phyloP scores from a whole-genome alignment of 2,113 vertebrate genomes.

The Ranitomeya variabilis region DNA sequence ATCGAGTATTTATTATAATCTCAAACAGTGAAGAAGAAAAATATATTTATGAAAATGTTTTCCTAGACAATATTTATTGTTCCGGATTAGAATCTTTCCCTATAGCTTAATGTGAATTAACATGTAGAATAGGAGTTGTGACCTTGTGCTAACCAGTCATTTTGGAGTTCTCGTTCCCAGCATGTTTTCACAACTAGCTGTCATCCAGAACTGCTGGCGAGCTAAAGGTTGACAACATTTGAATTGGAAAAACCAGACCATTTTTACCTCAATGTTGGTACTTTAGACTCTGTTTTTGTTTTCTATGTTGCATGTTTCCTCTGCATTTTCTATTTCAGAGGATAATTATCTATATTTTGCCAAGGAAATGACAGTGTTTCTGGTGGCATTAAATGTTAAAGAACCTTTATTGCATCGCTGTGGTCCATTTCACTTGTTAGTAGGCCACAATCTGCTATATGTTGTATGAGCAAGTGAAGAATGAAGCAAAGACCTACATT shows the following conservation, averaged over 20 bases:
- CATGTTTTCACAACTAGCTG: slow-evolving; percentile 1
- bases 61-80: slow-evolving; percentile 67
- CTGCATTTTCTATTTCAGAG: slow-evolving; percentile 22
- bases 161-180: slow-evolving; percentile 13
- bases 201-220: not conserved
- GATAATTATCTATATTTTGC: slow-evolving; percentile 50
- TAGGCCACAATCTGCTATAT: slow-evolving; percentile 37
- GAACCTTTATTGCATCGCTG: slow-evolving; percentile 29
- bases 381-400: slow-evolving; percentile 49
- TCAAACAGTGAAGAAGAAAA: slow-evolving; percentile 51
- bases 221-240: not conserved
- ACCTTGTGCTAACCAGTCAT: not conserved
- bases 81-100: slow-evolving; percentile 61
- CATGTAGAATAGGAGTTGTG: slow-evolving; percentile 3
- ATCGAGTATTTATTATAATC: slow-evolving; percentile 62
- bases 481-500: slow-evolving; percentile 23
- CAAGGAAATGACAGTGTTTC: slow-evolving; percentile 52
- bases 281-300: slow-evolving; percentile 40
- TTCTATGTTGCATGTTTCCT: slow-evolving; percentile 56
- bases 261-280: slow-evolving; percentile 62
- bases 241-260: slow-evolving; percentile 25
- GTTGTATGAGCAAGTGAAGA: slow-evolving; percentile 32
- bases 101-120: slow-evolving; percentile 61
- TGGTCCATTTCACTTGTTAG: slow-evolving; percentile 29
- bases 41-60: slow-evolving; percentile 77